Evolutionary conservation across 2,113 vertebrate genomes (phyloP).

Genomic region (Ursus arctos): DNA sequence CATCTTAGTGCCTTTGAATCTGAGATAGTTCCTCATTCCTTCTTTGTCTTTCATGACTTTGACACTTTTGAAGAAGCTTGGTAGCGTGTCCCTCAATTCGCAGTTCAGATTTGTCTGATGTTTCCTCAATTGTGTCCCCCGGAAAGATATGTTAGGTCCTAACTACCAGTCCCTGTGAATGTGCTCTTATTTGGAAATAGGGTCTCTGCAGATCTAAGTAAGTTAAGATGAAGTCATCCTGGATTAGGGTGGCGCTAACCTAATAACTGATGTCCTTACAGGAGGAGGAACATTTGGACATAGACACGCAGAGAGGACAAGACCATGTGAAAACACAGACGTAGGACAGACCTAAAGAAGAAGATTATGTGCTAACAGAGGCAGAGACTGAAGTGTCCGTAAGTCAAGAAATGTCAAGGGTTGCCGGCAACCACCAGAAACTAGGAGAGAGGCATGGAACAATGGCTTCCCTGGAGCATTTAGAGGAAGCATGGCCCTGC

Average conservation of each 20-base stretch:
- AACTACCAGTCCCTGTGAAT: background rate
- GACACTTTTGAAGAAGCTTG: background rate
- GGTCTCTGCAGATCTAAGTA: background rate
- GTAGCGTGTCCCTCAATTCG: background rate
- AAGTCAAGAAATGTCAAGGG: background rate
- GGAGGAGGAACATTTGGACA: background rate
- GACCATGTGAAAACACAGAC: background rate
- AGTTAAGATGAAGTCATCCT: background rate
- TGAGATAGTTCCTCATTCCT: background rate
- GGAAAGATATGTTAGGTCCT: background rate
- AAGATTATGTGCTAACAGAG: background rate
- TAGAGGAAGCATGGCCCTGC: background rate
- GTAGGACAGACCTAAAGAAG: background rate
- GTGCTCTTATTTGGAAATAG: background rate
- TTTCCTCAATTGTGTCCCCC: background rate
- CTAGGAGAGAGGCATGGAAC: background rate
- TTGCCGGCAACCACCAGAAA: background rate
- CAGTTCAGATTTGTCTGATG: background rate
- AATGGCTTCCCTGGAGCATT: background rate
- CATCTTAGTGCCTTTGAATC: background rate
- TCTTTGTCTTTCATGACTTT: background rate
- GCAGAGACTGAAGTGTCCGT: background rate
- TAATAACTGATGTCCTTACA: background rate
- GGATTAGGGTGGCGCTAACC: background rate
- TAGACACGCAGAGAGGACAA: background rate